Conservation (phyloP, 2,113 vertebrate species). For the Lagopus muta region DNA sequence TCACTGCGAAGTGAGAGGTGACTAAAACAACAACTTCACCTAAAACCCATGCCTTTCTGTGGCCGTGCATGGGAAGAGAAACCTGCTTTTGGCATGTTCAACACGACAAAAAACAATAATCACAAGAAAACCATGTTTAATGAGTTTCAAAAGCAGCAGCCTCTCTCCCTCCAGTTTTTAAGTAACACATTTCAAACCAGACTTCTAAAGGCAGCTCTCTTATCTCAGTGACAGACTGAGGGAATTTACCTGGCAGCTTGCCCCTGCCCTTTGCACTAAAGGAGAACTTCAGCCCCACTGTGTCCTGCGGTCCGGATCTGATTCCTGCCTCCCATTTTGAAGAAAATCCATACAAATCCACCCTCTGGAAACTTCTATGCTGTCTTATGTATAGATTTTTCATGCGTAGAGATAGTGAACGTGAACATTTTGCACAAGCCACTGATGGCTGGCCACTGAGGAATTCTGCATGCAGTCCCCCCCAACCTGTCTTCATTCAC, state of each 20-base stretch:
- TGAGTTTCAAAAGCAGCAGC: neutral
- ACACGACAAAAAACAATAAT: neutral
- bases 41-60: neutral
- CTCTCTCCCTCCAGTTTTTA: neutral
- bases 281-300: neutral
- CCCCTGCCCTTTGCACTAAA: neutral
- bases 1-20: neutral
- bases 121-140: neutral
- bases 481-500: neutral
- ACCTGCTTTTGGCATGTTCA: neutral
- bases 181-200: neutral
- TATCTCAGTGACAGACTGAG: conserved; percentile 9
- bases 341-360: neutral
- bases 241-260: conserved; percentile 30
- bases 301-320: neutral
- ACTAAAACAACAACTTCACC: neutral
- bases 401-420: fast-evolving
- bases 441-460: neutral
- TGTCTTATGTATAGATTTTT: fast-evolving
- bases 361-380: neutral
- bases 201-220: neutral
- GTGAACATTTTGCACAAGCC: too few species aligned
- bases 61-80: neutral
- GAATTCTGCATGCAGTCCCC: neutral
- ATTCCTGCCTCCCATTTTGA: conserved; percentile 30